A percentile compares a stretch with the other conserved stretches of the same genome.
Conservation (phyloP, 2,888 invertebrate species). For the Megaustenia siamemsis region DNA sequence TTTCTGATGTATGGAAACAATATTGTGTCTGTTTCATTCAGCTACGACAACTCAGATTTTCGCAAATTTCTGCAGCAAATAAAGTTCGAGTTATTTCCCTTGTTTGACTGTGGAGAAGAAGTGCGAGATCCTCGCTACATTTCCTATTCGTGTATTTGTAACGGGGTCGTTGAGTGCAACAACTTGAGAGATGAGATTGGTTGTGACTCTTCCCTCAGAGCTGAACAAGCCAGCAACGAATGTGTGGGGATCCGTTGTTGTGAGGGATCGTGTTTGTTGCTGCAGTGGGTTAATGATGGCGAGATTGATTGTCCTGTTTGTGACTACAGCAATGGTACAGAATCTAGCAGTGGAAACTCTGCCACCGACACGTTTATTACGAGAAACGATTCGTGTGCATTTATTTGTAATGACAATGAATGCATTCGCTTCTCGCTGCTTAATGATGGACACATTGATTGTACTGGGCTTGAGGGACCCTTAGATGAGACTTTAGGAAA, state of each 20-base stretch:
- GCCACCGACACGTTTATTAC: no score
- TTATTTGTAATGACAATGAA: neutral
- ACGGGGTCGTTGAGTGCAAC: neutral
- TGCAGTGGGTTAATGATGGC: neutral
- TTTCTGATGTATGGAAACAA: neutral
- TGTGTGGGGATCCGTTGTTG: neutral
- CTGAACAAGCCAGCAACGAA: no score
- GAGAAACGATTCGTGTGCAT: neutral
- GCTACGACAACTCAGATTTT: neutral
- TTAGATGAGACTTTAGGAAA: constrained; percentile 18
- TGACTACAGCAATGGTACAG: neutral
- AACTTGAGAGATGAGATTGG: constrained; percentile 8
- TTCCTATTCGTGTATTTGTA: constrained; percentile 9
- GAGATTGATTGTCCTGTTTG: neutral
- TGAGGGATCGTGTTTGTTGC: constrained; percentile 1
- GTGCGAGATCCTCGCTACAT: neutral
- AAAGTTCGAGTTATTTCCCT: neutral
- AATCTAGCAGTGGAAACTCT: neutral
- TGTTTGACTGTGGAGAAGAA: constrained; percentile 25
- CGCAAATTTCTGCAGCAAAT: neutral
- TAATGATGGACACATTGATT: neutral
- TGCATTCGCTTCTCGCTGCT: neutral
- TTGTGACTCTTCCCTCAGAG: neutral
- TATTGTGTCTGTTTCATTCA: neutral
- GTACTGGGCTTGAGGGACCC: neutral